Evolutionary conservation across 2,797 vertebrate species (phyloP).

Genomic region (Gymnothorax javanicus): DNA sequence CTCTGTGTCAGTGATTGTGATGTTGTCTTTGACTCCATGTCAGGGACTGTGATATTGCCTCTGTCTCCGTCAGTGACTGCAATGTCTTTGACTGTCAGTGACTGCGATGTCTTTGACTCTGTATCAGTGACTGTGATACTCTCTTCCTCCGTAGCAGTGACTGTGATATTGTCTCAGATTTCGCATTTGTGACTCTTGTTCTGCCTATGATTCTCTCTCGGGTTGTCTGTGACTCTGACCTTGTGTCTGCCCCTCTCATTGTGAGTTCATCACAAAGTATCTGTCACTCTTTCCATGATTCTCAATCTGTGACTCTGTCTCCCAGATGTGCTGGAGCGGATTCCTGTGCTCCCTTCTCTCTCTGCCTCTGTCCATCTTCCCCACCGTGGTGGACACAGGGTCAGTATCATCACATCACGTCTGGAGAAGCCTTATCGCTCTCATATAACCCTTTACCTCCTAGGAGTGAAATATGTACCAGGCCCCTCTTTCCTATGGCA

Average conservation of each 20-base stretch:
- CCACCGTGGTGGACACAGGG: slow-evolving; percentile 87
- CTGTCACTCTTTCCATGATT: not conserved
- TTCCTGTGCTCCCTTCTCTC: slow-evolving; percentile 80
- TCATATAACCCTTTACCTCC: not conserved
- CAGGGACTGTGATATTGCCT: not conserved
- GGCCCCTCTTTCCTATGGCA: too few species aligned
- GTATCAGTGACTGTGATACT: not conserved
- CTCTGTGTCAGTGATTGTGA: too few species aligned
- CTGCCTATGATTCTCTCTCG: too few species aligned
- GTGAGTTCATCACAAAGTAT: too few species aligned
- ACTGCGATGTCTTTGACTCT: not conserved
- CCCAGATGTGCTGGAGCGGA: slow-evolving; percentile 91
- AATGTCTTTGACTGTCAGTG: not conserved
- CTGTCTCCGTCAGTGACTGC: not conserved
- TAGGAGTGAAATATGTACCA: too few species aligned
- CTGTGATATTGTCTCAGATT: not conserved
- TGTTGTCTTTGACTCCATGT: too few species aligned
- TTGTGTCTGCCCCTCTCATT: too few species aligned
- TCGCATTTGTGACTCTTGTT: too few species aligned
- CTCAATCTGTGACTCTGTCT: slow-evolving; percentile 21
- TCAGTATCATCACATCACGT: slow-evolving; percentile 61
- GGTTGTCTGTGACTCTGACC: too few species aligned
- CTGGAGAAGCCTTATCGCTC: not conserved
- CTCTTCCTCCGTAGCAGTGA: too few species aligned
- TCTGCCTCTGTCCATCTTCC: slow-evolving; percentile 85